Evolutionary conservation across 2,888 invertebrate genomes (phyloP).

Genomic region (Magallana nippona): DNA sequence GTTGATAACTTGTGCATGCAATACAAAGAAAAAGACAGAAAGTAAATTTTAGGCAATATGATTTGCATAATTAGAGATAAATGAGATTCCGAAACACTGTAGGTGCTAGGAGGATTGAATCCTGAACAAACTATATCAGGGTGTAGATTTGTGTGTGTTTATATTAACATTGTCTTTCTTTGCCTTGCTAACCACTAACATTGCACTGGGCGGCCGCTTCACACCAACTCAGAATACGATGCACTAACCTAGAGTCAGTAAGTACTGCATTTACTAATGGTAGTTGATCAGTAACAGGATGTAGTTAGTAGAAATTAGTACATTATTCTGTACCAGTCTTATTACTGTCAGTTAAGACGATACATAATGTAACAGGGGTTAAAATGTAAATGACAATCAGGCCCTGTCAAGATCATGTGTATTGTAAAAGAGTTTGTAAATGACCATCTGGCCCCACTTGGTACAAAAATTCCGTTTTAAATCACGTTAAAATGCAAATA

Average conservation of each 20-base stretch:
- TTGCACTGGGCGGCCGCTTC: conserved; percentile 7
- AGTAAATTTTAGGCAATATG: background rate
- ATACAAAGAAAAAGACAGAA: background rate
- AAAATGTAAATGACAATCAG: too few species aligned
- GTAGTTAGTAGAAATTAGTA: too few species aligned
- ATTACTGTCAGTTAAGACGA: too few species aligned
- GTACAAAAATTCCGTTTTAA: too few species aligned
- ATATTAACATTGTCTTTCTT: conserved; percentile 8
- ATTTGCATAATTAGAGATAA: background rate
- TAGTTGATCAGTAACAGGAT: too few species aligned
- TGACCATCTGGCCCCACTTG: too few species aligned
- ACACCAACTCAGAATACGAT: background rate
- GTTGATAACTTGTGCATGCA: too few species aligned
- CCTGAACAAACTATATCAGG: background rate
- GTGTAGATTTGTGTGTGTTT: background rate
- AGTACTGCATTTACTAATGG: conserved; percentile 10
- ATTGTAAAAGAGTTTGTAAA: too few species aligned
- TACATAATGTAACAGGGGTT: too few species aligned
- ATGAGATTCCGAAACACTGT: background rate
- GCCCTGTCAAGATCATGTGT: too few species aligned
- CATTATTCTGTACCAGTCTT: too few species aligned
- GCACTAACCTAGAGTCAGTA: background rate
- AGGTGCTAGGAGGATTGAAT: background rate
- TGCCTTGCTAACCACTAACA: conserved; percentile 31
- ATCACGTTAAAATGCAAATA: too few species aligned